phyloP scores from a whole-genome alignment of 2,113 vertebrate genomes.

The Hydropotes inermis region DNA sequence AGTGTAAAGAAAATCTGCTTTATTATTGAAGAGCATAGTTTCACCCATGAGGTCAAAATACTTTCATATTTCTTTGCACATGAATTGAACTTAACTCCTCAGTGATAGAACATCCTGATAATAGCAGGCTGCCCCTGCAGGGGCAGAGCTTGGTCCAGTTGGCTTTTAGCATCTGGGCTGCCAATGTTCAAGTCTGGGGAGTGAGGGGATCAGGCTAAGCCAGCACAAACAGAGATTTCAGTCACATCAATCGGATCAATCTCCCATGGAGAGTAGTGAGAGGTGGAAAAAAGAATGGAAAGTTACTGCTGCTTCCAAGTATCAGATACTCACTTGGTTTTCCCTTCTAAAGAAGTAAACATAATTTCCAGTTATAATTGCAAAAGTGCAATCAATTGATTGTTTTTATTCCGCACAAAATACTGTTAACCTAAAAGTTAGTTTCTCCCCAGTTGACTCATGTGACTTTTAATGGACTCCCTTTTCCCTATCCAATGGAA shows the following conservation, averaged over 20 bases:
- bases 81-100: not conserved
- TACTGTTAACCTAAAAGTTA: not conserved
- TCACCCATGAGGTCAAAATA: not conserved
- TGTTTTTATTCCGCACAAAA: not conserved
- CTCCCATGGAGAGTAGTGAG: not conserved
- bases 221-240: not conserved
- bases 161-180: not conserved
- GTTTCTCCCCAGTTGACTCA: not conserved
- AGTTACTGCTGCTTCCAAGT: not conserved
- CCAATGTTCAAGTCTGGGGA: not conserved
- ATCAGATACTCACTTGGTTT: not conserved
- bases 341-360: not conserved
- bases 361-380: not conserved
- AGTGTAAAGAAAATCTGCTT: not conserved
- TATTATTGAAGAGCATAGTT: not conserved
- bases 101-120: not conserved
- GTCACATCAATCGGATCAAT: not conserved
- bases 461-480: not conserved
- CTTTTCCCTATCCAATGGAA: not conserved
- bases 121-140: not conserved
- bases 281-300: not conserved
- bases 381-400: not conserved
- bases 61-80: not conserved
- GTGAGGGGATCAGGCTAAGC: not conserved
- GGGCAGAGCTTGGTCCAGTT: not conserved